Base-by-base conservation (phyloP, 2,797 vertebrate genomes). In the Myotis findleyi region DNA sequence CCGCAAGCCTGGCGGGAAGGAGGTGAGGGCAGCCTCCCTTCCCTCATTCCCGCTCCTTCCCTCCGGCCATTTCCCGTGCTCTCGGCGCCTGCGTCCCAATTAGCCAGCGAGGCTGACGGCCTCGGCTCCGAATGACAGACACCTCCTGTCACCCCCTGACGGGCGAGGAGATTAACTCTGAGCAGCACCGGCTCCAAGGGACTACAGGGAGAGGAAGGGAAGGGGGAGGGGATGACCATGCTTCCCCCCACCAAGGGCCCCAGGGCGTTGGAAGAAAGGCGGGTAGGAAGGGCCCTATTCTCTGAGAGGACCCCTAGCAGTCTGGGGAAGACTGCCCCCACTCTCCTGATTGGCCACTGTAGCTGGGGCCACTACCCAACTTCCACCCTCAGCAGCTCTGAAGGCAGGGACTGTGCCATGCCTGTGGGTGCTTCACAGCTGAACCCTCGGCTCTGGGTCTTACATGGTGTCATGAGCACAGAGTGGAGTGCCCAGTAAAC, bases 121-220 rank as follows among this genome's bases (percentile, higher is more conserved):
- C 96, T 96, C 1, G 27, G 93, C 96, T 97, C 79, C 33, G 30
- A 97, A 97, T 97, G 97, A 97, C 95, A 96, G 97, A 97, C 96
- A 97, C 96, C 96, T 97, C 97, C 96, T 97, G 97, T 97, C 97
- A 97, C 97, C 97, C 96, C 97, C 97, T 97, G 97, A 97, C 64
- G 96, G 92, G 97, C 41, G 0, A 97, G 92, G 95, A 97, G 97
- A 97, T 97, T 97, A 97, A 97, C 96, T 97, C 90, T 13, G 97
- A 97, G 95, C 72, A 2, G 95, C 14, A 84, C 85, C 0, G 20
- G 96, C 94, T 94, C 75, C 62, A 49, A 83, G 82, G 92, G 87
- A 96, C 20, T 2, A 72, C 76, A 18, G 51, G 66, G 30, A 95
- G 59, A 49, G 47, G 38, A 92, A 53, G 87, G 30, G 94, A 51